Base-by-base conservation (phyloP, 2,888 invertebrate species). In the Stenchaetothrips biformis region DNA sequence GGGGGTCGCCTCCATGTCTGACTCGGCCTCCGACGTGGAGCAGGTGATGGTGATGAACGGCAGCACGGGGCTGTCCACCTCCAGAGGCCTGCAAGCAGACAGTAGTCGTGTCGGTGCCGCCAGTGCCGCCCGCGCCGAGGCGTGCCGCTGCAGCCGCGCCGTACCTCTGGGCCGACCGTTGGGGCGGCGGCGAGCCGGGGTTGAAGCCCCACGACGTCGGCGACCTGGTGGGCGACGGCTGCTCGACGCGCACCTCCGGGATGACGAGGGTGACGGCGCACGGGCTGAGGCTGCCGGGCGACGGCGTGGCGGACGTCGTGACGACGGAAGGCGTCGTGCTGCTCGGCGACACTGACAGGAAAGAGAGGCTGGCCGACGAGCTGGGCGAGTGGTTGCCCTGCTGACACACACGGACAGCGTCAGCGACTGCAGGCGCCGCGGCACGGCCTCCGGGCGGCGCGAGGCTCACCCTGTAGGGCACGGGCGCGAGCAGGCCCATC, bases 41-140 rank as follows among this genome's bases (percentile, higher is more conserved):
- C 92, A 92, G 0, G 94, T 94, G 48, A 94, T 91, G 16, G 93
- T 93, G 83, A 93, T 93, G 84, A 92, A 87, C 0, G 93, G 93
- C 11, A 92, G 67, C 67, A 74, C 25, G 53, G 53, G 53, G 53
- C 53, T 53, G 67, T 74, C 67, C 67, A 74, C 67, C 9, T 74
- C 67, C 21, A 25, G 67, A 8, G 67, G 7, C 67, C 67, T 74
- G 67, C 67, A 11, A 7, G 25, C n/a, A 3, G 67, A 9, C 21
- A 2, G 25, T 53, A 53, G 53, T 9, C 49, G 53, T 53, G 16
- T 53, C 53, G 53, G 6, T 16, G n/a, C n/a, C 53, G 53, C 2
- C 53, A 2, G 16, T 11, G 53, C 16, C 53, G 3, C 2, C 53
- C 53, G 11, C 53, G 16, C 13, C 53, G 18, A 16, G 53, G 6